Evolutionary conservation across 1,140 invertebrate species (phyloP).

Genomic region (Lucilia sericata): DNA sequence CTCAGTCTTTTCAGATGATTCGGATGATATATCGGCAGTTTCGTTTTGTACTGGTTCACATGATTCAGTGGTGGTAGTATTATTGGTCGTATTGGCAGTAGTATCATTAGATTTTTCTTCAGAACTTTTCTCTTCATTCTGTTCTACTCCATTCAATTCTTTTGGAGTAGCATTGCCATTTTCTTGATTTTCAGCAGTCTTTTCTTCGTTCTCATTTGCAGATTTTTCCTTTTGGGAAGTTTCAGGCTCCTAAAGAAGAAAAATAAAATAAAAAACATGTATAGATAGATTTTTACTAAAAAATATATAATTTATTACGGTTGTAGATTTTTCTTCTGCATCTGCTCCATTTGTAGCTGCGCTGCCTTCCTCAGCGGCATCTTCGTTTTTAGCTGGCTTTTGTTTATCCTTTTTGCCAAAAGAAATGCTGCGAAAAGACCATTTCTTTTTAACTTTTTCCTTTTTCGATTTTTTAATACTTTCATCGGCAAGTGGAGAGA

Average conservation of each 20-base stretch:
- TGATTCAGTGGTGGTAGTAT: constrained; percentile 49
- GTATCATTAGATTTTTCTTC: constrained; percentile 43
- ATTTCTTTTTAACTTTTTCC: constrained; percentile 87
- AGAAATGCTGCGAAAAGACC: constrained; percentile 86
- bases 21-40: constrained; percentile 46
- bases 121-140: constrained; percentile 42
- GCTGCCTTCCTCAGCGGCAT: constrained; percentile 53
- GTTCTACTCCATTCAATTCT: constrained; percentile 56
- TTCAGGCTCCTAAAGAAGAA: constrained; percentile 26
- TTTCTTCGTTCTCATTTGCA: constrained; percentile 46
- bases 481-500: constrained; percentile 71
- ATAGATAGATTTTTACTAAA: neutral
- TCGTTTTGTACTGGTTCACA: constrained; percentile 51
- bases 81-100: constrained; percentile 38
- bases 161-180: constrained; percentile 59
- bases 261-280: neutral
- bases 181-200: constrained; percentile 48
- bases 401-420: constrained; percentile 87
- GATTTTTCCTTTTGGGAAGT: constrained; percentile 31
- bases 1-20: constrained; percentile 32
- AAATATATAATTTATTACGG: neutral
- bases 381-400: constrained; percentile 75
- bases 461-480: constrained; percentile 80
- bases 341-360: constrained; percentile 59
- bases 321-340: constrained; percentile 46